Base-by-base conservation (phyloP, 2,888 invertebrate genomes). In the Lasioglossum morio region DNA sequence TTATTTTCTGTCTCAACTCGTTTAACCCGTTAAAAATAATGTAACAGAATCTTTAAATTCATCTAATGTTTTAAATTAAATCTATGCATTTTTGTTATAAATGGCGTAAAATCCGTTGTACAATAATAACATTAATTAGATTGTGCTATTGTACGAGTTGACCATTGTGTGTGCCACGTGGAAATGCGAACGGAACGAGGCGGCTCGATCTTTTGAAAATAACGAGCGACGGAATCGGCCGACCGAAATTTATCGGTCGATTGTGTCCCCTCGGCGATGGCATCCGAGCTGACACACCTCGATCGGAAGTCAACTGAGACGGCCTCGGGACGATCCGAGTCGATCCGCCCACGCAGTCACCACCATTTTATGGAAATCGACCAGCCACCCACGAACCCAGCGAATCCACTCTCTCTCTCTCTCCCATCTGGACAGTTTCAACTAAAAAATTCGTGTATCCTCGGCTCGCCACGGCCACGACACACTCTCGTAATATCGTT, bases 351-450 rank as follows among this genome's bases (percentile, higher is more conserved):
- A 79, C 82, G 79, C 75, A n/a, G 48, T 16, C 23, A 57, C 63
- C 82, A 30, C 75, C 75, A 48, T 66, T 63, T 72, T 77, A 83
- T 79, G 83, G 72, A 83, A 73, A 83, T 83, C 53, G 16, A 69
- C 4, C n/a, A 43, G 48, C 76, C 83, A 79, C 76, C 83, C 79
- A 76, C 75, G 76, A 70, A 30, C n/a, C 12, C 72, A 30, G 14
- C 2, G 48, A 12, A 63, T 79, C 43, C 34, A 12, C 69, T 27
- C 23, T 14, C 34, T 16, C 69, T 27, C 23, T 14, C 27, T 16
- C 75, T 27, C n/a, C 30, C 69, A n/a, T 63, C 40, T 10, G 37
- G 10, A 75, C 30, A 1, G 43, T 46, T 63, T 30, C 40, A 23
- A 27, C 23, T 43, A 14, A 66, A 46, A 30, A 37, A 48, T 37